Conservation (phyloP, 2,797 vertebrate genomes). For the Neosilurus mollespiculum region DNA sequence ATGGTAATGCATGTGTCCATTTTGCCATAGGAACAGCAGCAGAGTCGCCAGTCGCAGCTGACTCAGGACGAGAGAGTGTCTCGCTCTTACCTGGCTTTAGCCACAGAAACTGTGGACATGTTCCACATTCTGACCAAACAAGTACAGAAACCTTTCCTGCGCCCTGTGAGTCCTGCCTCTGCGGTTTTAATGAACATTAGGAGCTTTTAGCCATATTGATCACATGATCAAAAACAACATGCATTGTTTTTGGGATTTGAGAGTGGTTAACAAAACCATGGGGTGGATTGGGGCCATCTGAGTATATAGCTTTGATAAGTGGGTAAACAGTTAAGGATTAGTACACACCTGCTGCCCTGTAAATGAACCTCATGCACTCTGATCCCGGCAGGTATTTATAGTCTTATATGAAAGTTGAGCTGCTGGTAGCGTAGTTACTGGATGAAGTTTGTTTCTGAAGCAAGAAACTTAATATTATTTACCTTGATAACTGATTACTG, state of each 20-base stretch:
- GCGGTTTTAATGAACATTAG: neutral
- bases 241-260: neutral
- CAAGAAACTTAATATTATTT: neutral
- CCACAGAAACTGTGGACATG: slow-evolving; percentile 98
- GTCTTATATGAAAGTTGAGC: slow-evolving; percentile 46
- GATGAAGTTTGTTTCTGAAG: slow-evolving; percentile 35
- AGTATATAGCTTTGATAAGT: slow-evolving; percentile 4
- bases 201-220: neutral
- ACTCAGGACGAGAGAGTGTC: slow-evolving; percentile 97
- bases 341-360: slow-evolving; percentile 31
- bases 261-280: neutral
- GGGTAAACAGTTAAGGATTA: slow-evolving; percentile 30
- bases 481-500: neutral
- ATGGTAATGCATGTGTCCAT: neutral
- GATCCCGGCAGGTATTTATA: slow-evolving; percentile 52
- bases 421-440: slow-evolving; percentile 28
- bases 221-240: neutral
- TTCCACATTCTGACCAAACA: slow-evolving; percentile 99
- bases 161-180: slow-evolving; percentile 85
- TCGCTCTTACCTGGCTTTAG: slow-evolving; percentile 94
- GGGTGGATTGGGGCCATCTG: neutral
- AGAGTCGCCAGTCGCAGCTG: slow-evolving; percentile 94
- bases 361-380: slow-evolving; percentile 40
- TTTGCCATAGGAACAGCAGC: slow-evolving; percentile 88
- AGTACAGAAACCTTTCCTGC: slow-evolving; percentile 98